These are phyloP conservation scores for Choreutis nemorana DNA, from an alignment of 2,888 invertebrate genomes.

Conservation along the genomic window DNA sequence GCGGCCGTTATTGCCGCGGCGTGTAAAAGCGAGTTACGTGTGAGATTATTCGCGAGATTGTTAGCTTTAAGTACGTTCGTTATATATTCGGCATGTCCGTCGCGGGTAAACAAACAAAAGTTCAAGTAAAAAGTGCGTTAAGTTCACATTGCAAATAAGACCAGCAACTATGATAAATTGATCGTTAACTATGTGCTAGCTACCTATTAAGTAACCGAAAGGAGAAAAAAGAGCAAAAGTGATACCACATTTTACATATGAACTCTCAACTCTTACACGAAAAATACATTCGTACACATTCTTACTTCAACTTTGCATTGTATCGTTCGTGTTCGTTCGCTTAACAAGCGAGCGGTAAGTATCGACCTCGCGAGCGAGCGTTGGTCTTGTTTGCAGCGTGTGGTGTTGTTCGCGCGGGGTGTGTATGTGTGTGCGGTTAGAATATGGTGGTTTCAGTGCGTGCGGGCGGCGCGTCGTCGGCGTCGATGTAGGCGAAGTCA, in stretches of 20 bases:
- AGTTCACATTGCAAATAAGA: too few relatives aligned
- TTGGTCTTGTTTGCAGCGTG: conserved; percentile 22
- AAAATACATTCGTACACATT: too few relatives aligned
- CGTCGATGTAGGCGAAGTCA: conserved; percentile 87
- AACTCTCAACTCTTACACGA: too few relatives aligned
- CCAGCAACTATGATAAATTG: too few relatives aligned
- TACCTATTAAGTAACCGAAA: too few relatives aligned
- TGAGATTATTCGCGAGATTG: conserved; percentile 23
- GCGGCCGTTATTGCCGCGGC: too few relatives aligned
- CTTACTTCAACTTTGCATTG: not conserved
- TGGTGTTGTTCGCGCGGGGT: conserved; percentile 9
- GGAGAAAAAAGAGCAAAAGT: too few relatives aligned
- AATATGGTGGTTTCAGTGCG: conserved; percentile 16
- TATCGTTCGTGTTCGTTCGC: too few relatives aligned
- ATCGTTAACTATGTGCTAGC: too few relatives aligned
- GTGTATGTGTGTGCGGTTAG: conserved; percentile 4
- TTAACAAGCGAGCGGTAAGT: not conserved
- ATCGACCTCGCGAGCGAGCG: conserved; percentile 6
- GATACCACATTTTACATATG: too few relatives aligned
- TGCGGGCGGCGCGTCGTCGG: conserved; percentile 62
- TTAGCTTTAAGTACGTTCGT: conserved; percentile 33
- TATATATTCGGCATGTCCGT: conserved; percentile 7
- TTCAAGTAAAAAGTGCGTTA: not conserved
- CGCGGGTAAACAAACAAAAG: conserved; percentile 13
- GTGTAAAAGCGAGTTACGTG: too few relatives aligned